Conservation (phyloP, 2,888 invertebrate species). For the Amiota minor region DNA sequence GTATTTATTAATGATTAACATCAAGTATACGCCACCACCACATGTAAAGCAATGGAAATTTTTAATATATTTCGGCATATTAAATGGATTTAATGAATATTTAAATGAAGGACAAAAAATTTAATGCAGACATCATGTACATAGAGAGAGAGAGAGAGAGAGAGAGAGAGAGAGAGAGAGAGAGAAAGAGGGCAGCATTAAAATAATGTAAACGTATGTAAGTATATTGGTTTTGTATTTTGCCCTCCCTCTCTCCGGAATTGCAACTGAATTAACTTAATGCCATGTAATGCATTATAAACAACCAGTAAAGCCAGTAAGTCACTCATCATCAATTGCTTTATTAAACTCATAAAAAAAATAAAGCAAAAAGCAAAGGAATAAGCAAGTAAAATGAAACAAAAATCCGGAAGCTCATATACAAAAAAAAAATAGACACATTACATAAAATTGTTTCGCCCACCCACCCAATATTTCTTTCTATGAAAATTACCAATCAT, state of each 20-base stretch:
- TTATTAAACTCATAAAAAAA: not conserved
- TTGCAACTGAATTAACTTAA: not conserved
- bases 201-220: not conserved
- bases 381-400: too few relatives aligned
- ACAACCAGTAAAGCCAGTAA: not conserved
- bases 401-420: too few relatives aligned
- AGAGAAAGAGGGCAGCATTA: not conserved
- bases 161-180: not conserved
- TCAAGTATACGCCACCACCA: too few relatives aligned
- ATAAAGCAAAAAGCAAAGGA: not conserved
- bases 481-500: too few relatives aligned
- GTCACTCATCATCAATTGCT: not conserved
- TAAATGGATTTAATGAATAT: too few relatives aligned
- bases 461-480: too few relatives aligned
- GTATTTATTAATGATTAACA: too few relatives aligned
- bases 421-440: too few relatives aligned
- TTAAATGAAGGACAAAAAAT: too few relatives aligned
- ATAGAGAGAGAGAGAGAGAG: not conserved
- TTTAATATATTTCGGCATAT: too few relatives aligned
- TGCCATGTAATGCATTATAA: not conserved
- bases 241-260: not conserved
- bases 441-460: too few relatives aligned
- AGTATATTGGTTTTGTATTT: not conserved
- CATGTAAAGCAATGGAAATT: too few relatives aligned
- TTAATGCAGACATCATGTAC: not conserved